Base-by-base conservation (phyloP, 1,140 invertebrate genomes). In the Polypedilum vanderplanki region DNA sequence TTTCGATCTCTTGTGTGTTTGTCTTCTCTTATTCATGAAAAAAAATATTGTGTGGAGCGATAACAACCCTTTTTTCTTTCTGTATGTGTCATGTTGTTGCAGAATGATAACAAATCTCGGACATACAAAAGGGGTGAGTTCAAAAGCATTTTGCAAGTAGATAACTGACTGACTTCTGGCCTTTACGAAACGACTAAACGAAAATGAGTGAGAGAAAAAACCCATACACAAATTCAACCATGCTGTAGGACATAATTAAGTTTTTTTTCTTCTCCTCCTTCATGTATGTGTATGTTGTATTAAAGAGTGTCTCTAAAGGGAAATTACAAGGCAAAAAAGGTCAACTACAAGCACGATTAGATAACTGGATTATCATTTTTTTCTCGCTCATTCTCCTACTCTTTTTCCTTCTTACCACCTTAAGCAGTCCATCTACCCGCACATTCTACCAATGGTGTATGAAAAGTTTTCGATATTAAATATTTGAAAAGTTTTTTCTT, bases 161-260 rank as follows among this genome's bases (percentile, higher is more conserved):
- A 57, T 57, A 57, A 57, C 46, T 57, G 46, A 57, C 46, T 57
- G 46, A 57, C 46, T 57, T 57, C n/a, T 57, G 46, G 46, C 46
- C 46, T 57, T n/a, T 57, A 4, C 24, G 24, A 33, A 33, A 33
- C 24, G 24, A 33, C 24, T 33, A 33, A 33, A 33, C 24, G 24
- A 33, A 5, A 33, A 5, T 33, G 24, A 33, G 24, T 3, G 24
- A 33, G n/a, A n/a, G n/a, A 33, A 33, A 33, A 33, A 3, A 33
- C 5, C 24, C 24, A 33, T 33, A 33, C 5, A 33, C 24, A n/a
- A 57, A 57, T 57, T 57, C 18, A 20, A 70, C 65, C 65, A 70
- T 70, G 20, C 65, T 70, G 65, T 18, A 70, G 65, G 65, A 70
- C 65, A 70, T 70, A 70, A 70, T 70, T 70, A 70, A 70, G 65